Base-by-base conservation (phyloP, 2,797 vertebrate genomes). In the Euthynnus affinis region DNA sequence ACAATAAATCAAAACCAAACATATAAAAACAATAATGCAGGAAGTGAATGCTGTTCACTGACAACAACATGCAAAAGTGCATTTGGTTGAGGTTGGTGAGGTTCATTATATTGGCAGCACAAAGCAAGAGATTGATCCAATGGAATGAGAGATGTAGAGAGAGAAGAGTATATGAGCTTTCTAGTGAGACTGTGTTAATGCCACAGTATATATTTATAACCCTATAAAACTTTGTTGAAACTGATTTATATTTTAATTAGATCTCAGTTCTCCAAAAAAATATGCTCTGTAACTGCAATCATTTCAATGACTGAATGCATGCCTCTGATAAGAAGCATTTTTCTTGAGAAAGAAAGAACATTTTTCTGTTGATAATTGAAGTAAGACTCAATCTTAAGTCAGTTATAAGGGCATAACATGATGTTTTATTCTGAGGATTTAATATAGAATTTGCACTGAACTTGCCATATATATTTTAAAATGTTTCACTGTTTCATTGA, bases 231-330 rank as follows among this genome's bases (percentile, higher is more conserved):
- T 72, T 78, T 75, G 56, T 69, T 78, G 46, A 68, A 78, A 40
- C 9, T 69, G 64, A 76, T 82, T 76, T 63, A 63, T 74, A 61
- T 55, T 67, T 64, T 80, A 73, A 72, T 82, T 74, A 71, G 60
- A 67, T 67, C 59, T 52, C 55, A 64, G 29, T 20, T 63, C 63
- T 81, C 12, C 1, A 18, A 27, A 32, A 48, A 68, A 65, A 66
- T 52, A 46, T 52, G 42, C 20, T 32, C 34, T 2, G 32, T 52
- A 40, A 53, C 53, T 70, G 48, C 42, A 51, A 42, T 60, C 51
- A 52, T 74, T 37, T 46, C 9, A 65, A 22, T 12, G 34, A n/a
- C 46, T 65, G 57, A 63, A 67, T 22, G 57, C n/a, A 20, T 22
- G 34, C 62, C 22, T 63, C 27, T 10, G 52, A 51, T 52, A 60